Evolutionary conservation across 2,113 vertebrate species (phyloP).

Genomic region (Alaudala cheleensis): DNA sequence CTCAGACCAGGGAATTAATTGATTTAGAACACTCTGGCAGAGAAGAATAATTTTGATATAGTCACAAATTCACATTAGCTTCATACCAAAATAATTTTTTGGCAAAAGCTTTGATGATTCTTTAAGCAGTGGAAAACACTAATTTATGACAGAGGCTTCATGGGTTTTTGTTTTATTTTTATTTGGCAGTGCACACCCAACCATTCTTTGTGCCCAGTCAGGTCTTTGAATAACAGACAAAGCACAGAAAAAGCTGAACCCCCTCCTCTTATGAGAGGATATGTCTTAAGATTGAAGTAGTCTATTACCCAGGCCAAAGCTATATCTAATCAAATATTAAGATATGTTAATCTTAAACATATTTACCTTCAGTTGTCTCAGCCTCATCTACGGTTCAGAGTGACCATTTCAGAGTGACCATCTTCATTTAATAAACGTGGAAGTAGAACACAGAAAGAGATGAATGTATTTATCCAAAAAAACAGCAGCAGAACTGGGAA

Average conservation of each 20-base stretch:
- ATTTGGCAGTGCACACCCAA: neutral
- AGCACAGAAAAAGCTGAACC: neutral
- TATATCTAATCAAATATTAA: neutral
- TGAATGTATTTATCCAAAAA: neutral
- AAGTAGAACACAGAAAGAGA: neutral
- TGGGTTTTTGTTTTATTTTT: neutral
- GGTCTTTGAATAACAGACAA: neutral
- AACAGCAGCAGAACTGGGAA: neutral
- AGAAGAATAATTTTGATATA: neutral
- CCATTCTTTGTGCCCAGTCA: neutral
- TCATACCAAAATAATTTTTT: neutral
- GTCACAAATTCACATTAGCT: neutral
- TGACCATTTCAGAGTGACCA: neutral
- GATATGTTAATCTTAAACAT: neutral
- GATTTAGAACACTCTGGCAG: neutral
- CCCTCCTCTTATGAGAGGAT: rapidly evolving
- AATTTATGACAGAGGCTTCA: neutral
- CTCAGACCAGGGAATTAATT: neutral
- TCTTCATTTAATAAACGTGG: neutral
- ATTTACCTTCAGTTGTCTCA: neutral
- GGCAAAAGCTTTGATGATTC: neutral
- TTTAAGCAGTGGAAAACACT: neutral
- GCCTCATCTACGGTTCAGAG: neutral
- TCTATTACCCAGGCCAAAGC: neutral
- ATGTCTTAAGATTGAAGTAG: neutral